Evolutionary conservation across 2,113 vertebrate genomes (phyloP), one percentile per base, ranked within the genome.

Genomic region (Gasterosteus aculeatus): DNA sequence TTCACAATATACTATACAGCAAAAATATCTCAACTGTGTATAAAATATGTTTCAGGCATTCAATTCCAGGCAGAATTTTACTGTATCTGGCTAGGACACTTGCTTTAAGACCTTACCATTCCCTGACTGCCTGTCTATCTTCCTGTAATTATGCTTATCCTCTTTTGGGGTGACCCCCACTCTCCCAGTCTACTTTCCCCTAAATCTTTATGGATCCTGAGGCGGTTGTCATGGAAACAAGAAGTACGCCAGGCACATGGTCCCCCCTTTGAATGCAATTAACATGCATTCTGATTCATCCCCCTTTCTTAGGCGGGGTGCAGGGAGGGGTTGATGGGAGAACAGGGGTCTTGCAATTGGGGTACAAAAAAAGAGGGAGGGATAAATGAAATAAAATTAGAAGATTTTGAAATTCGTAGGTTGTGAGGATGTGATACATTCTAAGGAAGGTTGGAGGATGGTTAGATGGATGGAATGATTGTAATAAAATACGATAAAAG

Each of bases 201-300:
- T 75, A 90, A 93, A 92, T 92, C 92, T 91, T 92, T 92, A 89
- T 88, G 88, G 87, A 91, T 89, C 87, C 88, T 72, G 81, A 86
- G 84, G 77, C 35, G 33, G 92, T 94, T 89, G 92, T 91, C 92
- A 94, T 93, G 89, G 93, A 93, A 92, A 94, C 93, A 81, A 85
- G 87, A 74, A 86, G 87, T 88, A 93, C 75, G 73, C 91, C 85
- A 92, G 65, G 82, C 88, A 90, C 89, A 83, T 86, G 72, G 72
- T 82, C 68, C 70, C 71, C 51, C 19, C 66, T 85, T 85, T 78
- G 85, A 91, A 92, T 85, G 82, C 86, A 92, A 92, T 93, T 91
- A 93, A 92, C 87, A 91, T 91, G 77, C 88, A 90, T 85, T 66
- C 78, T 85, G 86, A 92, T 92, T 89, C 89, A 92, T 89, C 75